A percentile compares a stretch with the other conserved stretches of the same genome.
Evolutionary conservation across 2,113 vertebrate genomes (phyloP).

Genomic region (Amia ocellicauda): DNA sequence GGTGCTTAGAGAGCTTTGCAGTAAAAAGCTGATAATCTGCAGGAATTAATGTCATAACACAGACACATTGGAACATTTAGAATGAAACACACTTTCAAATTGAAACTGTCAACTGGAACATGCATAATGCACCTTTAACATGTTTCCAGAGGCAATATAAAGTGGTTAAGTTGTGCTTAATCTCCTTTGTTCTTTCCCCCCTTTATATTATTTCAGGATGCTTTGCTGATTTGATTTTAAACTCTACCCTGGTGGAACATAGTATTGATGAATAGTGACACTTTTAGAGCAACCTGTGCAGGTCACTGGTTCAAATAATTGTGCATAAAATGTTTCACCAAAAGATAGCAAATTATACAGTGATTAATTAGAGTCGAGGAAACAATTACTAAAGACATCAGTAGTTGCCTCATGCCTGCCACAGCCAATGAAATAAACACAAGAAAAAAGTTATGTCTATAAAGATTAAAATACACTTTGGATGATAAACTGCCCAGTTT

Average conservation of each 20-base stretch:
- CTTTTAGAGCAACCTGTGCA: conserved; percentile 34
- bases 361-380: not conserved
- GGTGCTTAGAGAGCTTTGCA: conserved; percentile 8
- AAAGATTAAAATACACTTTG: no score
- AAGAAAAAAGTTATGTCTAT: no score
- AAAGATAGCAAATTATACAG: conserved; percentile 26
- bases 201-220: no score
- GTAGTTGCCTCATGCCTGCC: no score
- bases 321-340: conserved; percentile 36
- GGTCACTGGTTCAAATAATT: conserved; percentile 52
- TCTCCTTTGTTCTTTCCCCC: conserved; percentile 15
- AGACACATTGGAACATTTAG: conserved; percentile 16
- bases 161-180: conserved; percentile 25
- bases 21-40: conserved; percentile 19
- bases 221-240: no score
- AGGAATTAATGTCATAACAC: conserved; percentile 26
- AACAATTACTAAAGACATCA: no score
- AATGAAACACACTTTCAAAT: conserved; percentile 40
- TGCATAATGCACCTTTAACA: conserved; percentile 29
- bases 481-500: no score
- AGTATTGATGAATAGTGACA: no score
- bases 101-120: conserved; percentile 40
- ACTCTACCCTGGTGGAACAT: no score
- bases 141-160: conserved; percentile 17
- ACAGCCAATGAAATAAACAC: no score